Evolutionary conservation across 2,113 vertebrate species (phyloP), one percentile per base, ranked within the genome.

Genomic region (Oxygymnocypris stewartii): DNA sequence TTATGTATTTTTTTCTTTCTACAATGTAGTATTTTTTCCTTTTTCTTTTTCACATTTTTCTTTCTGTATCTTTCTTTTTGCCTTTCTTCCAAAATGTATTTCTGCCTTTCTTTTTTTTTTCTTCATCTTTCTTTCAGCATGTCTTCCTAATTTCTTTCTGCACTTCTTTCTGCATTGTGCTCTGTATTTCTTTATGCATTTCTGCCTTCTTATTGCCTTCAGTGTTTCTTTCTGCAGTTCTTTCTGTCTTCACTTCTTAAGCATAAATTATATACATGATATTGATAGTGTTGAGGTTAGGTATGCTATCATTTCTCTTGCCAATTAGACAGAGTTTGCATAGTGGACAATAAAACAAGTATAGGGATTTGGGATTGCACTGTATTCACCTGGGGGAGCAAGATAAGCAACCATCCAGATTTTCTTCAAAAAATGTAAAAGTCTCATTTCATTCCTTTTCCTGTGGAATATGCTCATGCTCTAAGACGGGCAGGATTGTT

Each of bases 401-500:
- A 69, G 31, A 18, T 65, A 65, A 71, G 67, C 67, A 74, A n/a
- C 37, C 9, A 42, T 12, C 31, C 35, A 59, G 18, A n/a, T 79
- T 79, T 37, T 79, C 77, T 57, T 37, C 10, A 13, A 31, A 59
- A 57, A 59, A 57, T 59, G 6, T 59, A n/a, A 59, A 79, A 20
- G 35, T n/a, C 31, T 40, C 0, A 31, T 59, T 37, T n/a, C 0
- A 61, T 10, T 9, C 8, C 23, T 42, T 61, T 61, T 42, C 25
- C 23, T 44, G 2, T 54, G 11, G 57, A 54, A 59, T 61, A 63
- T 44, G 65, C 35, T 35, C 11, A 28, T 82, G 25, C 63, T 54
- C 77, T 78, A 74, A 84, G 42, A 67, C 67, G 28, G 54, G 87
- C 76, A 10, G 73, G 65, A 71, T 71, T 71, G 65, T 44, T 79